Conservation (phyloP, 2,113 vertebrate species). For the Rhynchomys soricoides region DNA sequence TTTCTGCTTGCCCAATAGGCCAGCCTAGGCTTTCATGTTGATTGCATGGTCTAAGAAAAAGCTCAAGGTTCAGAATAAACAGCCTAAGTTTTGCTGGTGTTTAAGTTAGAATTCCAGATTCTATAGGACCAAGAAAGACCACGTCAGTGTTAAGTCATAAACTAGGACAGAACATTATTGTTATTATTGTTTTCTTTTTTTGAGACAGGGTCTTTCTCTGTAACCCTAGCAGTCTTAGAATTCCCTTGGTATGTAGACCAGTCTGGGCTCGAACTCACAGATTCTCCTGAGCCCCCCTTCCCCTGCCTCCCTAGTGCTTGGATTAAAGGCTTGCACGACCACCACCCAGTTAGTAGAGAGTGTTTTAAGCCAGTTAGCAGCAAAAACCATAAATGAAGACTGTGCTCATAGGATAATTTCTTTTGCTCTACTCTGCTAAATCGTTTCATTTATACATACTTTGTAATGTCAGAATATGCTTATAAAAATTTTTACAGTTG, state of each 20-base stretch:
- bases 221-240: neutral
- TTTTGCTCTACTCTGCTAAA: neutral
- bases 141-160: neutral
- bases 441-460: neutral
- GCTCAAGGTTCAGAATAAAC: neutral
- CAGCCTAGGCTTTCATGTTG: neutral
- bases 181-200: neutral
- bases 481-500: neutral
- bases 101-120: neutral
- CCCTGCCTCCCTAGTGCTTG: neutral
- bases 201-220: neutral
- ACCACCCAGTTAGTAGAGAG: neutral
- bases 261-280: neutral
- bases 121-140: neutral
- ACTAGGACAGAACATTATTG: neutral
- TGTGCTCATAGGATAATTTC: neutral
- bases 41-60: neutral
- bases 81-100: neutral
- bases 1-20: neutral
- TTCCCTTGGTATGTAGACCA: neutral
- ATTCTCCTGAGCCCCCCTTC: neutral
- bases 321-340: neutral
- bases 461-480: neutral
- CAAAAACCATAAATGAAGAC: neutral
- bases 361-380: neutral